Conservation (phyloP, 2,888 invertebrate species). For the Sminthurinus aureus region DNA sequence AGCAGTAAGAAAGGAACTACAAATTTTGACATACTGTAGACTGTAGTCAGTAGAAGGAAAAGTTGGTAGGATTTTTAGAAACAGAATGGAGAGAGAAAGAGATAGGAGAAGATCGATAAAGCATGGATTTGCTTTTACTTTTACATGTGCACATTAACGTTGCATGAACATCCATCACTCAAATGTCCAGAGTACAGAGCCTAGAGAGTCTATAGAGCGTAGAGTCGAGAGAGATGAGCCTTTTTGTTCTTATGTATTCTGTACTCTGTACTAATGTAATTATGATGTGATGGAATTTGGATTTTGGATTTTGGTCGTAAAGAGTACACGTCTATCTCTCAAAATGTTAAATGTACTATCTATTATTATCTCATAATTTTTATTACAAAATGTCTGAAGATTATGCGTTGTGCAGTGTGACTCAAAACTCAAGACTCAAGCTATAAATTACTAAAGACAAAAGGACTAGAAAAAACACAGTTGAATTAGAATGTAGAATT, state of each 20-base stretch:
- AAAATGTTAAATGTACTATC: background rate
- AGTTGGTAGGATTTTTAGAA: background rate
- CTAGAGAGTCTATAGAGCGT: background rate
- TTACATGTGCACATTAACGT: background rate
- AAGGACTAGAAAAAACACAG: too few relatives aligned
- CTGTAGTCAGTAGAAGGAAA: background rate
- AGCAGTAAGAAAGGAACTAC: too few relatives aligned
- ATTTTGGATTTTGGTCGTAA: background rate
- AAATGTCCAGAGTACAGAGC: background rate
- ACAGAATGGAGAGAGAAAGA: background rate
- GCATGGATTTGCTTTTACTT: background rate
- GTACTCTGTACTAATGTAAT: background rate
- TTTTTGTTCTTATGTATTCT: too few relatives aligned
- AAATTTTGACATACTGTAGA: too few relatives aligned
- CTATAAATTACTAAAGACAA: too few relatives aligned
- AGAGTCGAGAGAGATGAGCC: background rate
- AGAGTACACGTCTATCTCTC: background rate
- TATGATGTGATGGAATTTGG: background rate
- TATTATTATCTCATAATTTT: background rate
- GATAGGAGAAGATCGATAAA: background rate
- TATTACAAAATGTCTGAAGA: too few relatives aligned
- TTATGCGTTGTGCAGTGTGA: too few relatives aligned
- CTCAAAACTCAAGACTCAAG: too few relatives aligned
- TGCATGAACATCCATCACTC: background rate
- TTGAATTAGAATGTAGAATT: too few relatives aligned